Evolutionary conservation across 2,888 invertebrate genomes (phyloP), one percentile per base, ranked within the genome.

Genomic region (Scrobipalpa costella): DNA sequence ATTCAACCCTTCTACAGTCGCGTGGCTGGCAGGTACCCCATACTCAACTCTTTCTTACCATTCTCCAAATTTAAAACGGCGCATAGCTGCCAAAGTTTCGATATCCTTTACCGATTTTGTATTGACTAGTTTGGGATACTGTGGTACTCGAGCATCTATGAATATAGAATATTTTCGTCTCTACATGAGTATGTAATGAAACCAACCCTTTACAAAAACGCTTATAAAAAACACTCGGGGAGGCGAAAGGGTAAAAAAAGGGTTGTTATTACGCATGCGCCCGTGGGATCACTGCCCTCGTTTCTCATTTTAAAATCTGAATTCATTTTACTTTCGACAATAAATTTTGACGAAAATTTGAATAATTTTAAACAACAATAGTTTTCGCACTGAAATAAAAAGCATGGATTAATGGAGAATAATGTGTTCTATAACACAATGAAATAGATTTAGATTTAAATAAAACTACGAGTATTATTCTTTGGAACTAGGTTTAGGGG

Each of bases 1-100:
- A 84, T 21, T 74, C 78, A 89, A 90, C 90, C 91, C 91, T 88
- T 90, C 84, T 84, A 81, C 72, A 79, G 84, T 83, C 85, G 83
- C 83, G 86, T 83, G 84, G 88, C 91, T 91, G 91, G 91, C 91
- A 91, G 91, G 91, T 91, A 91, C 89, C 86, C 84, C 85, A 33
- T n/a, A 34, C 33, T 34, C 34, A 50, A 50, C 17, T 50, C 50
- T 44, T 44, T 15, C 27, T 55, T 33, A n/a, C 34, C n/a, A 15
- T 33, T 34, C 7, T 33, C n/a, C 33, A 55, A 27, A 34, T 7
- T 9, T 2, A 55, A 55, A 7, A 8, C 8, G 11, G 11, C n/a
- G 74, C 82, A 81, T 82, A 1, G 1, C 9, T 52, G 1, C 6
- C 19, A 19, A 21, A 9, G 11, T 13, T 52, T 52, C 13, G 21